Base-by-base conservation (phyloP, 2,113 vertebrate species). In the Mastomys coucha region DNA sequence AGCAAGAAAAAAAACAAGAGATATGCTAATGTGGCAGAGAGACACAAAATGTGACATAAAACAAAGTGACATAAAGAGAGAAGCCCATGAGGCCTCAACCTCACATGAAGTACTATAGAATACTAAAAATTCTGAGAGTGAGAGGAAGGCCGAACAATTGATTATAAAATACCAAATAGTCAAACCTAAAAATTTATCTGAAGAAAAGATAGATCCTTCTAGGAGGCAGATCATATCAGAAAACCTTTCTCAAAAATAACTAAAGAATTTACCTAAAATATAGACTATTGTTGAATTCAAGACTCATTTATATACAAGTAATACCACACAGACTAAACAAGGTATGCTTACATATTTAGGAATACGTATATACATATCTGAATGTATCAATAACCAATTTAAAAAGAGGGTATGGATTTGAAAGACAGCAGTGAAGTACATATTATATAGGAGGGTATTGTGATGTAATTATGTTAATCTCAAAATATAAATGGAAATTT, bases 91-190 rank as follows among this genome's bases (percentile, higher is more conserved):
- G 31, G 31, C 17, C 17, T 36, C 33, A 9, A 2, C 31, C 31
- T 19, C 53, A 16, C 16, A 80, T 33, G 20, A 56, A 10, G 28
- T 20, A 80, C 0, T 56, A 80, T 22, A 36, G 31, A 80, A 56
- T 22, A 56, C 31, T 80, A 22, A 56, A 51, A 80, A n/a, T 22
- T 19, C 16, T 53, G 49, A 53, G 31, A 81, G 33, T n/a, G 78
- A 2, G 11, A 36, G 5, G 22, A 58, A 81, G 11, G 20, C 5
- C 22, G 5, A 24, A 0, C 2, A 58, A 13, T 7, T n/a, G 22
- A 5, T 39, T 58, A 58, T 6, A 58, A 81, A 81, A 56, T 39
- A 81, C 4, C 33, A 81, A 81, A 58, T 58, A n/a, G 20, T 36
- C 33, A 70, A 36, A 53, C 2, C 11, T n/a, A 36, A n/a, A 56